A percentile compares a stretch with the other conserved stretches of the same genome.
These are phyloP conservation scores for Gallinago stenura DNA, from an alignment of 2,797 vertebrate species.

Conservation along the genomic window DNA sequence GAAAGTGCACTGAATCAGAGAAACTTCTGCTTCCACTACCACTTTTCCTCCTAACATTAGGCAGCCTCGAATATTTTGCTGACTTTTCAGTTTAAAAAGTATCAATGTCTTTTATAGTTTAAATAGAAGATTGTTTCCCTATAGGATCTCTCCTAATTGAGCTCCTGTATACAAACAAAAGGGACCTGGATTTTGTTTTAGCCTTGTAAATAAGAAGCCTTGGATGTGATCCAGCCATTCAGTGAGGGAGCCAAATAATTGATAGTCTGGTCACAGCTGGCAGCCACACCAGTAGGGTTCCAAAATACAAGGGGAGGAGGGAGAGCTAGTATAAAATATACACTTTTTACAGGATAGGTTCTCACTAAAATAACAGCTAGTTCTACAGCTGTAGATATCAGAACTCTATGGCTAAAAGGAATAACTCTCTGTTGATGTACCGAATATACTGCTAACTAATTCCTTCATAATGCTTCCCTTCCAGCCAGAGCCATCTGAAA, in stretches of 20 bases:
- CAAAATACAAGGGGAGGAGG: neutral
- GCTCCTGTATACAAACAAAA: conserved; percentile 7
- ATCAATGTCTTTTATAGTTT: neutral
- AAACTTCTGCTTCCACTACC: neutral
- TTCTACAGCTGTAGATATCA: neutral
- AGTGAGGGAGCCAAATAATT: neutral
- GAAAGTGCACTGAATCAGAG: neutral
- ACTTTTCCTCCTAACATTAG: neutral
- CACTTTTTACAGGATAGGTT: neutral
- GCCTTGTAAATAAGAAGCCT: neutral
- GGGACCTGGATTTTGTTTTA: conserved; percentile 14
- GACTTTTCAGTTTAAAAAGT: neutral
- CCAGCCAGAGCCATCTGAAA: neutral
- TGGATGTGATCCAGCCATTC: conserved; percentile 16
- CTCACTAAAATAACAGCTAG: neutral
- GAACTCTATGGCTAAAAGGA: neutral
- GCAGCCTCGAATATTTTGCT: neutral
- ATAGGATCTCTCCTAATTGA: neutral
- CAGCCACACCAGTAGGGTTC: neutral
- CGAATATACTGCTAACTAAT: neutral
- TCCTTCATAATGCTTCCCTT: neutral
- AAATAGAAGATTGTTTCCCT: neutral
- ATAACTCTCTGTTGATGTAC: neutral
- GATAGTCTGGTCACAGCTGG: conserved; percentile 8
- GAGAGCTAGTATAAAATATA: neutral